phyloP scores from a whole-genome alignment of 2,113 vertebrate species.

The Ictalurus punctatus region DNA sequence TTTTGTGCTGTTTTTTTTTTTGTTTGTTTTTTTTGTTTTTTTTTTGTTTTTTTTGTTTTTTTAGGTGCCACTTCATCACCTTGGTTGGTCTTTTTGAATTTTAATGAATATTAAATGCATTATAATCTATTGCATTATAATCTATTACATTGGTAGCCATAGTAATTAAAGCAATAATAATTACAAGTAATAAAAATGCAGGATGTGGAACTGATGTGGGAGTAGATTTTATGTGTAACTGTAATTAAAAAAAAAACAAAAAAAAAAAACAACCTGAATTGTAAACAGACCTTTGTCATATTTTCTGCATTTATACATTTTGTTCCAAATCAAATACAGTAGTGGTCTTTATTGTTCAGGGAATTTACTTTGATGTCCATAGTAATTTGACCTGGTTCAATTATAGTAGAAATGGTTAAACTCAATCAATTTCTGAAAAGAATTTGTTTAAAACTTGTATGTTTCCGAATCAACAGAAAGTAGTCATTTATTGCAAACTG shows the following conservation, averaged over 20 bases:
- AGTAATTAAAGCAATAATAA: conserved; percentile 48
- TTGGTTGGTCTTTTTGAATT: conserved; percentile 13
- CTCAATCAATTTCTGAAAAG: neutral
- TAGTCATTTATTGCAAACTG: neutral
- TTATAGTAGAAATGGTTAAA: neutral
- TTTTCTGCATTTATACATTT: neutral
- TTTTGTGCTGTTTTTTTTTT: conserved; percentile 42
- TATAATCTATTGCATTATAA: conserved; percentile 40
- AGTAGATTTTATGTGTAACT: conserved; percentile 19
- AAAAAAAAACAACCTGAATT: neutral
- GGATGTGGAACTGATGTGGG: neutral
- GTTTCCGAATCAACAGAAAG: neutral
- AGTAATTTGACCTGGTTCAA: neutral
- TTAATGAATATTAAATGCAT: conserved; percentile 21
- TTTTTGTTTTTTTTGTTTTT: too few relatives aligned
- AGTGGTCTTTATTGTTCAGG: neutral
- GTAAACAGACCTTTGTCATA: neutral
- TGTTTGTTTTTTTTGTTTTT: neutral
- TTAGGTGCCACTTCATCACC: conserved; percentile 52
- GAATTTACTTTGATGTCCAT: neutral
- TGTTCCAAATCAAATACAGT: neutral
- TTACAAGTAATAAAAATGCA: conserved; percentile 24
- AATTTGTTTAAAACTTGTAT: neutral
- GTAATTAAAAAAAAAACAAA: neutral
- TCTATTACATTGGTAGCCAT: conserved; percentile 25